Base-by-base conservation (phyloP, 2,797 vertebrate species). In the Okamejei kenojei region DNA sequence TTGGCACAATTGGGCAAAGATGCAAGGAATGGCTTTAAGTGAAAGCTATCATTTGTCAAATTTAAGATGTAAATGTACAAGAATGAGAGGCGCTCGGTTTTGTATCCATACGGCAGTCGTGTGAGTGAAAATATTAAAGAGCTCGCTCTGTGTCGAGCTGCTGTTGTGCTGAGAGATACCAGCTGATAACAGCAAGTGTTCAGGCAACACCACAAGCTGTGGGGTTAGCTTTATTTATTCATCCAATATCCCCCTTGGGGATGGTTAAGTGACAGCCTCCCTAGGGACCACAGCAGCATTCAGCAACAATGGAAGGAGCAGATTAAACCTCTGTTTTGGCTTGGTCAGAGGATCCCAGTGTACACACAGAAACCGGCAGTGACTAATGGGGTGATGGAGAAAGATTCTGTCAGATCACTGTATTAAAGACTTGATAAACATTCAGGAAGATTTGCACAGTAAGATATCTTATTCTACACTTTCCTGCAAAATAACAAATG, bases 191-290 rank as follows among this genome's bases (percentile, higher is more conserved):
- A 92, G 90, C 90, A 92, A 38, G 90, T 76, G 90, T 9, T 74
- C 38, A n/a, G 71, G 26, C 38, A 54, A 7, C 5, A 54, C 38
- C 35, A 92, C 35, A 54, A 58, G 71, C 71, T 54, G 71, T 9
- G 76, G 90, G 71, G 90, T 74, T 92, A 76, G 71, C 11, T 17
- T 92, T 92, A 90, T 90, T 73, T 90, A 90, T 90, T 73, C 32
- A 92, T n/a, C 26, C 73, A 73, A 54, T 92, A 92, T 92, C 38
- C 71, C 76, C 71, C 71, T 92, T 26, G 26, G 90, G 71, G 90
- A 92, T 92, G 38, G 13, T 45, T 92, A 92, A 92, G 21, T 92
- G 90, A 74, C 71, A 92, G 90, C 29, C 13, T 54, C 90, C 38
- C 26, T 10, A 26, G 68, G 38, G 90, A 92, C 35, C 35, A 17